Evolutionary conservation across 2,797 vertebrate species (phyloP), one percentile per base, ranked within the genome.

Genomic region (Anomalospiza imberbis): DNA sequence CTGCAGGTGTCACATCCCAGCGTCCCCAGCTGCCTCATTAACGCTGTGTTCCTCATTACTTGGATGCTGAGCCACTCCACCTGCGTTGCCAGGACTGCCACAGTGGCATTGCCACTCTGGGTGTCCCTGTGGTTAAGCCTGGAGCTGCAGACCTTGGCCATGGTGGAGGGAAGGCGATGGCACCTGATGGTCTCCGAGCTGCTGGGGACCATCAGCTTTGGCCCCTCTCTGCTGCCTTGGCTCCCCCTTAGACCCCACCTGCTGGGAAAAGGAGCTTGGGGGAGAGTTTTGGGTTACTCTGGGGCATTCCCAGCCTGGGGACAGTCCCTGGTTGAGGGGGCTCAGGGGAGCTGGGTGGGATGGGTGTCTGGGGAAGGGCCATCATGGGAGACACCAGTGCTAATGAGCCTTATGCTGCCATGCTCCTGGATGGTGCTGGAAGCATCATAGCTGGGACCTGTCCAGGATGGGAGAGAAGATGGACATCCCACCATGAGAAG

Each of bases 11-110:
- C 84, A 72, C 55, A 58, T 82, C 38, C 60, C 88, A 21, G 61
- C n/a, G 48, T 92, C 91, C 94, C 92, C 89, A 85, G 84, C 3
- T 0, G 1, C 85, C 79, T 95, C 82, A 22, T 94, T 95, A 95
- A 53, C 5, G 0, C 63, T 24, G 11, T 77, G 24, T 45, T 88
- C 36, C 75, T 96, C 31, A 0, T 96, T 94, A 78, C 57, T 47
- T 66, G 72, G 24, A 29, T 16, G 3, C 70, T 3, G 2, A 88
- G 62, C 77, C 6, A 1, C 34, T 62, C n/a, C 68, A n/a, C 58
- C 28, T 10, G 60, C 61, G 48, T 22, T 83, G 45, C 76, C 57
- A 83, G 87, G 50, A 54, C 36, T 68, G 58, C 51, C 31, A 7
- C 7, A 3, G 57, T 45, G 57, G 8, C 2, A 4, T 34, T 67